Evolutionary conservation across 2,888 invertebrate species (phyloP), one percentile per base, ranked within the genome.

Genomic region (Polydrusus cervinus): DNA sequence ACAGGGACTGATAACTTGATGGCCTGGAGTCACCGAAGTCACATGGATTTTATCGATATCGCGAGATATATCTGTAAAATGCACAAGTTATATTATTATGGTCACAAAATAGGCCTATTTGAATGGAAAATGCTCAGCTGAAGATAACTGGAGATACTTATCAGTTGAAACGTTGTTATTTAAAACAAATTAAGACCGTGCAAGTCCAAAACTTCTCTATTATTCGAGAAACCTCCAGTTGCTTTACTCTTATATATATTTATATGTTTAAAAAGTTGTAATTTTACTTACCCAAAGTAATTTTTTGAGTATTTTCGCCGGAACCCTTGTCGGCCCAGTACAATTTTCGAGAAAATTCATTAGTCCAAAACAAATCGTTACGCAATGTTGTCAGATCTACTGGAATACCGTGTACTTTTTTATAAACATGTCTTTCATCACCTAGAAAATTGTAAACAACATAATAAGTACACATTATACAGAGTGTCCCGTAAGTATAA

Each of bases 361-460:
- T 89, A 0, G 92, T 90, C 94, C 95, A 95, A 83, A 94, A 94
- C 16, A 94, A 84, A 81, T 92, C 90, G 10, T 89, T 88, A n/a
- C 90, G 90, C 0, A 93, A 87, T 2, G 92, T 83, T 0, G 92
- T 89, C 47, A 95, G 79, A 43, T 90, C 89, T 0, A 89, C 88
- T 0, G 93, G 91, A 7, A 82, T 82, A 0, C 82, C 73, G 10
- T 85, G 70, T 16, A 88, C 80, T 1, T 86, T 83, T 16, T 86
- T 85, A 71, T 88, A 87, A 0, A 84, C 78, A 69, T 85, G 85
- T 61, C 87, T 81, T 64, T 88, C 86, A 61, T 85, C 84, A 25
- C 86, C 88, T 87, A 45, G 79, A 80, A 40, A 40, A 40, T 11
- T 40, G 11, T 40, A 6, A 40, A 40, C 40, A 11, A n/a, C n/a